Evolutionary conservation across 2,888 invertebrate genomes (phyloP), one percentile per base, ranked within the genome.

Genomic region (Rosalia funebris): DNA sequence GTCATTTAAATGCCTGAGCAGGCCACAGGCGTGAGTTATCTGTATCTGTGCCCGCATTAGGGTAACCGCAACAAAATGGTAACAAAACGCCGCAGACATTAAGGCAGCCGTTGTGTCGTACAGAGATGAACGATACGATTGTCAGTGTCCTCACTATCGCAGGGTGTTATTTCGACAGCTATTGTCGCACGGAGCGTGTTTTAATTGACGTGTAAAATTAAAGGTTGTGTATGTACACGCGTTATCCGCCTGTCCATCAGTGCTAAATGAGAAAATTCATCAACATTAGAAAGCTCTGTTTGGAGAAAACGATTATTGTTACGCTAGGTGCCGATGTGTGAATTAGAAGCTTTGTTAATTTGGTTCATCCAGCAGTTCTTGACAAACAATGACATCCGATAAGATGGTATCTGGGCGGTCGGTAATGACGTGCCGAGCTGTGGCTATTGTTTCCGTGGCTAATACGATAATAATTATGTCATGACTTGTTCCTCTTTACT

Each of bases 161-260:
- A 60, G 68, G 66, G 63, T 63, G 71, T 71, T 70, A 71, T 72
- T 76, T 75, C 71, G 72, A 75, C 74, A 72, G 65, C 73, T 69
- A 71, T 76, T 76, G 73, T 75, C 73, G 70, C 72, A 63, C 69
- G 65, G 63, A 71, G 70, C 69, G 67, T n/a, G 69, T 71, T 73
- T 72, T 74, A 75, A 75, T 75, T 75, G 74, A 71, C 70, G 72
- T 72, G 57, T 65, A 63, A 71, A 75, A 71, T 71, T 68, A 68
- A 66, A 67, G 70, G 65, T 65, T 48, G 31, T 17, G 37, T 57
- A 57, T 59, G 64, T 54, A 55, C 37, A 15, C 42, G 45, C 55
- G 57, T 60, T 70, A 68, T 69, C 69, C 65, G 44, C 50, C 10
- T 14, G 45, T 36, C 68, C 68, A 69, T 70, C 68, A 59, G 63